Conservation (phyloP, 1,140 invertebrate species). For the Odontomachus brunneus region DNA sequence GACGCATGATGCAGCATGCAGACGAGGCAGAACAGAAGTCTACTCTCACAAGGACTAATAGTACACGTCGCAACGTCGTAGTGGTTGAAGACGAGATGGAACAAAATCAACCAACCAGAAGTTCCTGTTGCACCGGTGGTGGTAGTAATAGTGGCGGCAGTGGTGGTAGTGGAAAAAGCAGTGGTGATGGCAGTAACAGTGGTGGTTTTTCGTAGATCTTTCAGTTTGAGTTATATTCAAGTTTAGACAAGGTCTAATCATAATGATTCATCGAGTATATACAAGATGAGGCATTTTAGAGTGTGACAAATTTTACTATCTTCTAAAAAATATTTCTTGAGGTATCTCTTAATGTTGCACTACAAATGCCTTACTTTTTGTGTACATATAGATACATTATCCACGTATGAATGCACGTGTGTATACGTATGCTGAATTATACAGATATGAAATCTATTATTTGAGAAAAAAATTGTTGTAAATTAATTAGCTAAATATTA, state of each 20-base stretch:
- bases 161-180: conserved; percentile 47
- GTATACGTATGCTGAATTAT: conserved; percentile 24
- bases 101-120: conserved; percentile 77
- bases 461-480: conserved; percentile 8
- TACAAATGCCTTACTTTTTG: not conserved
- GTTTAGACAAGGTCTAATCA: conserved; percentile 56
- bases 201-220: conserved; percentile 75
- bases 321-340: not conserved
- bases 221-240: conserved; percentile 71
- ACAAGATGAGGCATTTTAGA: not conserved
- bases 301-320: conserved; percentile 32
- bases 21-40: conserved; percentile 84
- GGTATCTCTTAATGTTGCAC: not conserved
- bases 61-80: conserved; percentile 86
- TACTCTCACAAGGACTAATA: conserved; percentile 85
- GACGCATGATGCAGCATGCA: conserved; percentile 88
- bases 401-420: conserved; percentile 12
- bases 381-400: conserved; percentile 5
- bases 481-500: conserved; percentile 17
- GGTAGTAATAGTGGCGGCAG: not conserved
- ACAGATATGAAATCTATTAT: not conserved
- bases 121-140: conserved; percentile 80
- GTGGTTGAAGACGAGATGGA: conserved; percentile 88
- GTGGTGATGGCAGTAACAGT: conserved; percentile 53
- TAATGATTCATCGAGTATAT: conserved; percentile 22